Evolutionary conservation across 2,797 vertebrate species (phyloP), one percentile per base, ranked within the genome.

Genomic region (Enteromius trimaculatus): DNA sequence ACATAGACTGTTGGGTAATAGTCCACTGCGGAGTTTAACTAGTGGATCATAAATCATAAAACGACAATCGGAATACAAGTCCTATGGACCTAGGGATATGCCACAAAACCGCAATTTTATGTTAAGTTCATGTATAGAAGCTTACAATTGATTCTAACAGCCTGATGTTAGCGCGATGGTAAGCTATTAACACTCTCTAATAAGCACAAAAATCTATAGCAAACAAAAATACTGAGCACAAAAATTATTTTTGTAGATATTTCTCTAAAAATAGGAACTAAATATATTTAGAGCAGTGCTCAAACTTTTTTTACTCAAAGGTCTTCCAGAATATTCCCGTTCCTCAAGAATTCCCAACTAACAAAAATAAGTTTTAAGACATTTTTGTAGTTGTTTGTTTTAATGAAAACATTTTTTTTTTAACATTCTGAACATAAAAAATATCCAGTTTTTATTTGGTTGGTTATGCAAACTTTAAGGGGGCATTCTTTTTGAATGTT

Each of bases 41-140:
- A 34, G 49, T 16, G 29, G 21, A 55, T 31, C 71, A 74, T 74
- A n/a, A 55, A 74, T 74, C 71, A 74, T 8, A n/a, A 74, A 55
- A 37, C 55, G 71, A 74, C 49, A 55, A 74, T n/a, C 13, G 19
- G 6, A 51, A 53, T n/a, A 53, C 47, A 51, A 37, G 29, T 34
- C 71, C 47, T n/a, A 31, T 74, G 29, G 29, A 34, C 1, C 34
- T n/a, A 51, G 16, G 9, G 17, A 72, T 51, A 47, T 21, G 4
- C 70, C 47, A 53, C 29, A 34, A 21, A 34, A 64, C 26, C 3
- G 6, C 2, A 17, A 64, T 64, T 31, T 31, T 64, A 7, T 31
- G 29, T 29, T 5, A 31, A 16, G 60, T 31, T 17, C 26, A 31
- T 1, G 5, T 29, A 64, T 6, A 64, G 13, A 31, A 7, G 26